phyloP scores from a whole-genome alignment of 2,113 vertebrate species.

The Phrynosoma blainvillii region DNA sequence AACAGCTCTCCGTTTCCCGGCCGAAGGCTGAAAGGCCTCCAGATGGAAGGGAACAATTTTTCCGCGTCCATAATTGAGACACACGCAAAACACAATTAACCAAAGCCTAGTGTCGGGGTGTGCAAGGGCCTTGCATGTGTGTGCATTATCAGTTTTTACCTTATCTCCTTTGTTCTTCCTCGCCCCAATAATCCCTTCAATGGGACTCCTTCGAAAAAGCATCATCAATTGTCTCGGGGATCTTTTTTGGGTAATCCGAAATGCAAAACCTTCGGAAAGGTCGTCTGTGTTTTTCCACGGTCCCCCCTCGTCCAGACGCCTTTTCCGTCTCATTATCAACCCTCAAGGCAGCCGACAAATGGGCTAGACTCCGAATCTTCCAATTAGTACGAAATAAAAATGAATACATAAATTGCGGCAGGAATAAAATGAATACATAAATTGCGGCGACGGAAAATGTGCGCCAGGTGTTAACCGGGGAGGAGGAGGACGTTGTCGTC shows the following conservation, averaged over 20 bases:
- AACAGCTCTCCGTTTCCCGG: background rate
- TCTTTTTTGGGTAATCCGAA: background rate
- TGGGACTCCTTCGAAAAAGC: background rate
- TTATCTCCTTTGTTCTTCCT: background rate
- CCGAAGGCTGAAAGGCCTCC: conserved; percentile 5
- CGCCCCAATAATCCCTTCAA: conserved; percentile 15
- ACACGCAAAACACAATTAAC: background rate
- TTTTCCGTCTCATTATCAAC: background rate
- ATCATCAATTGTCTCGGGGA: accelerated
- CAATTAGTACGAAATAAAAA: background rate
- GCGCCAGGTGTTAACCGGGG: no score
- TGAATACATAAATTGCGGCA: background rate
- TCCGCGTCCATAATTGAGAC: background rate
- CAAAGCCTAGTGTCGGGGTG: background rate
- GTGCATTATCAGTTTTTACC: background rate
- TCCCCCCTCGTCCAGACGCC: no score
- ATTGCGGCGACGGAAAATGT: background rate
- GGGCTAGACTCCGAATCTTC: no score
- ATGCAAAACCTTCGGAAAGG: background rate
- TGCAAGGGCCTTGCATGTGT: background rate
- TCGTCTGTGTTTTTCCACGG: no score
- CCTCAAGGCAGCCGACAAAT: background rate
- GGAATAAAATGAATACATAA: background rate
- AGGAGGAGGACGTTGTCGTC: no score
- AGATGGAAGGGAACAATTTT: background rate